Evolutionary conservation across 1,140 invertebrate genomes (phyloP), one percentile per base, ranked within the genome.

Genomic region (Leptopilina clavipes): DNA sequence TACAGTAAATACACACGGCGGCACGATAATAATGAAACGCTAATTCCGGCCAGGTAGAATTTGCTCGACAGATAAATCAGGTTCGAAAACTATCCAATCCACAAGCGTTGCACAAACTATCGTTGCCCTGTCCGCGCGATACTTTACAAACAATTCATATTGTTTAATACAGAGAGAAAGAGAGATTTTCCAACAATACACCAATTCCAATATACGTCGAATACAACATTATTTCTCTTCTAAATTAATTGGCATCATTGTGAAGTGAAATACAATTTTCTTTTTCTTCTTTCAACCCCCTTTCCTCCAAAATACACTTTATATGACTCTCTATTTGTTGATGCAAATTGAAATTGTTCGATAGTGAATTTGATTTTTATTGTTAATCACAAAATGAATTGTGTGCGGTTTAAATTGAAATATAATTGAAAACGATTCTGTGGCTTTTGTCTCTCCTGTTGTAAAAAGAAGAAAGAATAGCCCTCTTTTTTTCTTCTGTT

Each of bases 11-110:
- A 37, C 59, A 65, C 59, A 65, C n/a, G n/a, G 25, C 9, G 5
- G 1, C 25, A 5, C 22, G 59, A 11, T 65, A 65, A 65, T 65
- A 65, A 65, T 65, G 59, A 65, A 65, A 65, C 59, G 59, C 59
- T 65, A 31, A 65, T 65, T 65, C 59, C 59, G 7, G 7, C 59
- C 59, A 65, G 59, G 11, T 65, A 31, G 59, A 65, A 65, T n/a
- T 65, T 65, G 59, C 25, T 31, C 31, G 59, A 65, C 59, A n/a
- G 59, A 65, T 65, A 65, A 65, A 65, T 65, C 59, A 65, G 25
- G 22, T 14, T 31, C 14, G 1, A 1, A 31, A 31, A 40, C 37
- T 31, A n/a, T 65, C 11, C 59, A 31, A 65, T 65, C 59, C 22
- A 25, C 22, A n/a, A 31, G 22, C 22, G n/a, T 40, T 40, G 3